phyloP scores from a whole-genome alignment of 2,113 vertebrate genomes.

The Tiliqua scincoides region DNA sequence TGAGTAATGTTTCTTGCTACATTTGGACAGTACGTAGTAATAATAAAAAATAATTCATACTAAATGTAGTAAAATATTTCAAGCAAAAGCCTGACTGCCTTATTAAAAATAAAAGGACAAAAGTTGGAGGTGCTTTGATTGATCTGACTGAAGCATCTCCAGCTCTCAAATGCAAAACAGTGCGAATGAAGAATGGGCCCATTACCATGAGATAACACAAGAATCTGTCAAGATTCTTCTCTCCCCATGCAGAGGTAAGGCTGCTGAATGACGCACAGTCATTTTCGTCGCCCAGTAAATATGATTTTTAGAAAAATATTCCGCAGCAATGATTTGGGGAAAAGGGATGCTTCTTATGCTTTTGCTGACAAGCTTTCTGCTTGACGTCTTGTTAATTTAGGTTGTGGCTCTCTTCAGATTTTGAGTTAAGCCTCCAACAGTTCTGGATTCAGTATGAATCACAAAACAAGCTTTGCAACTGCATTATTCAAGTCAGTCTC shows the following conservation, averaged over 20 bases:
- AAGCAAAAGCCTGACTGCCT: background rate
- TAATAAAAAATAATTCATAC: background rate
- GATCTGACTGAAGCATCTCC: conserved; percentile 14
- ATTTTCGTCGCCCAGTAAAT: background rate
- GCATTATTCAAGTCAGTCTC: conserved; percentile 35
- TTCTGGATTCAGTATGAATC: conserved; percentile 53
- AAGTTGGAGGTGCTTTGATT: background rate
- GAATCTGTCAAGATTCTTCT: background rate
- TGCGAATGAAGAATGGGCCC: background rate
- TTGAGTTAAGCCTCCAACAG: conserved; percentile 31
- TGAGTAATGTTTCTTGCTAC: background rate
- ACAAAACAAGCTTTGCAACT: conserved; percentile 52
- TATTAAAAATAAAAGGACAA: background rate
- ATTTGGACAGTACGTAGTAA: background rate
- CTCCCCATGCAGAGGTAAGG: background rate
- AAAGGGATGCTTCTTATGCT: background rate
- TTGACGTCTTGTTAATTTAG: conserved; percentile 33
- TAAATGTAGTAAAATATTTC: background rate
- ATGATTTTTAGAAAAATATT: background rate
- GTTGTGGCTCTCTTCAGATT: conserved; percentile 7
- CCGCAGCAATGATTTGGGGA: background rate
- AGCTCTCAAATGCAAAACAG: conserved; percentile 1
- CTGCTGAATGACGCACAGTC: fast-evolving
- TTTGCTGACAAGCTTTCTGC: conserved; percentile 4
- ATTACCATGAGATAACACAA: conserved; percentile 7